Evolutionary conservation across 2,888 invertebrate genomes (phyloP).

Genomic region (Hesperia comma): DNA sequence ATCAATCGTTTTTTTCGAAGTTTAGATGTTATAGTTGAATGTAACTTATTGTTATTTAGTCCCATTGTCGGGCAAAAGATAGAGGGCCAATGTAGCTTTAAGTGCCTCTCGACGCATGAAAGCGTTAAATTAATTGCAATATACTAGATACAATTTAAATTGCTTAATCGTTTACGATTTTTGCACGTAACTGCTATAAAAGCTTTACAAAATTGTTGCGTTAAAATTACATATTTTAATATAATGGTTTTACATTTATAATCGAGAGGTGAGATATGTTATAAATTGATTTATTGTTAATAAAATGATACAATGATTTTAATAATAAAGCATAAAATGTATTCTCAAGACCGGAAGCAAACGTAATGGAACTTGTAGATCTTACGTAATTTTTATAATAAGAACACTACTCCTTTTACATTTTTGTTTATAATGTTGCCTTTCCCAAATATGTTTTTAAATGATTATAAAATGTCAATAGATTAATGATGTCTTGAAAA

Average conservation of each 20-base stretch:
- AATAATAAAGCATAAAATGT: no score
- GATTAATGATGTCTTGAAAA: no score
- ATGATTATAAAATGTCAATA: no score
- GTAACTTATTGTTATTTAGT: neutral
- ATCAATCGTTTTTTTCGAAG: slow-evolving; percentile 15
- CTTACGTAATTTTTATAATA: no score
- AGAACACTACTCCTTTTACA: no score
- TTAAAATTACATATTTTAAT: neutral
- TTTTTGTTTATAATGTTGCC: no score
- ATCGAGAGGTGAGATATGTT: no score
- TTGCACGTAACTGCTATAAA: neutral
- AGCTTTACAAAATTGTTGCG: neutral
- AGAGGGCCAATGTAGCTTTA: neutral
- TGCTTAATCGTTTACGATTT: slow-evolving; percentile 1
- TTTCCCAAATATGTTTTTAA: no score
- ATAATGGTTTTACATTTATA: neutral
- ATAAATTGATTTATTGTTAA: no score
- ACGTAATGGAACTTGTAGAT: no score
- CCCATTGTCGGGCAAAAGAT: slow-evolving; percentile 3
- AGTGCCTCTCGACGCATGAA: neutral
- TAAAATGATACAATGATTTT: no score
- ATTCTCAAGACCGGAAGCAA: no score
- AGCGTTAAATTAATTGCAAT: neutral
- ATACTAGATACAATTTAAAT: neutral
- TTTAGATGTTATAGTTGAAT: slow-evolving; percentile 13